Percentiles rank a stretch among this genome's conserved stretches.
Evolutionary conservation across 2,113 vertebrate species (phyloP).

Genomic region (Nothoprocta perdicaria): DNA sequence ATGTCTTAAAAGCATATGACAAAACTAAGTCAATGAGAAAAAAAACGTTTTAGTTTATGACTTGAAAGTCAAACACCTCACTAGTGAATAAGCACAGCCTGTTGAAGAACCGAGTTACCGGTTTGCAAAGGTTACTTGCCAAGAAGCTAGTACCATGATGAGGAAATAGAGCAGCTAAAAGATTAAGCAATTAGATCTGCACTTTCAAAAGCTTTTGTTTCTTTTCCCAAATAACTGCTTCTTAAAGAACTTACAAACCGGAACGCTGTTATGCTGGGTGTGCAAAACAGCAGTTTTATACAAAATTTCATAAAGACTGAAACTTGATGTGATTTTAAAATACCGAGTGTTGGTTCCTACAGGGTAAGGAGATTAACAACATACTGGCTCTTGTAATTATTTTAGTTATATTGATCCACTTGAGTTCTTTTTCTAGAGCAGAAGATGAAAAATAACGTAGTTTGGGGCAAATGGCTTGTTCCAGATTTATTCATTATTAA

Average conservation of each 20-base stretch:
- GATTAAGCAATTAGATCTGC: background rate
- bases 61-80: slow-evolving; percentile 5
- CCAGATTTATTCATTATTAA: slow-evolving; percentile 12
- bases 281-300: background rate
- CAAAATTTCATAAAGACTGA: background rate
- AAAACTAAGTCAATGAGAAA: background rate
- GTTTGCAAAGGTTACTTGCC: slow-evolving; percentile 4
- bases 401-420: background rate
- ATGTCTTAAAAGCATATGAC: background rate
- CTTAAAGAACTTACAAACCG: background rate
- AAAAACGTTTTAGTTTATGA: background rate
- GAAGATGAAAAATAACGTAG: background rate
- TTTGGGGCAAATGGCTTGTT: background rate
- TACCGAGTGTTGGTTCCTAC: background rate
- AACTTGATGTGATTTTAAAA: background rate
- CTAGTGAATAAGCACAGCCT: slow-evolving; percentile 7
- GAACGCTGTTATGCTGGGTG: background rate
- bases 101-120: background rate
- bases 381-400: background rate
- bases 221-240: background rate
- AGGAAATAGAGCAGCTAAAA: background rate
- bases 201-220: background rate
- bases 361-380: background rate
- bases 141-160: background rate
- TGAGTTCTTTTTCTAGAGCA: background rate